Conservation (phyloP, 2,113 vertebrate species). For the Phyllostomus discolor region DNA sequence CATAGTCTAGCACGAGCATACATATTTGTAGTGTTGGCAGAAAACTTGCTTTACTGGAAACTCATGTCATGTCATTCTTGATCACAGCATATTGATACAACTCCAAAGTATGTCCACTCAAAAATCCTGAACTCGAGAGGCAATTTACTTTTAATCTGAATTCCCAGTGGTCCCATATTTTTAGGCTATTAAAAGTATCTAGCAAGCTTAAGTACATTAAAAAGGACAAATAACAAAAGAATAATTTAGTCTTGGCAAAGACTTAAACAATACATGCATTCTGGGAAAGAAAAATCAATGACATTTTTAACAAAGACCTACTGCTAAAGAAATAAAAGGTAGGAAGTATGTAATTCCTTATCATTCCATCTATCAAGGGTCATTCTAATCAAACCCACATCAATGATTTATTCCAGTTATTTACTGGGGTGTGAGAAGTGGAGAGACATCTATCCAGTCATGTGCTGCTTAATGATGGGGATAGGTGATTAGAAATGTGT, state of each 20-base stretch:
- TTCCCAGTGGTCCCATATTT: constrained; percentile 17
- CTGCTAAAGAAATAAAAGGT: neutral
- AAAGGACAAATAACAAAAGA: constrained; percentile 41
- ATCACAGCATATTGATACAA: neutral
- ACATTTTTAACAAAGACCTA: constrained; percentile 1
- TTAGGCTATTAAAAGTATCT: constrained; percentile 25
- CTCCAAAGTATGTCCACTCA: neutral
- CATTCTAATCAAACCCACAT: neutral
- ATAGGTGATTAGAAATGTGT: neutral
- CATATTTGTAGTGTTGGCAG: constrained; percentile 22
- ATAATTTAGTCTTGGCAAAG: constrained; percentile 31
- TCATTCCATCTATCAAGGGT: neutral
- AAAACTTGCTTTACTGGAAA: constrained; percentile 31
- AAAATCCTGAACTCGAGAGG: neutral
- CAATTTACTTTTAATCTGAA: constrained; percentile 34
- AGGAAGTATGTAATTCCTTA: neutral
- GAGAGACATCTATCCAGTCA: neutral
- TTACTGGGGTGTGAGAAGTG: neutral
- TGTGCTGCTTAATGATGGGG: neutral
- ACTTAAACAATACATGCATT: neutral
- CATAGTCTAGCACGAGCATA: neutral
- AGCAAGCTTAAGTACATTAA: neutral
- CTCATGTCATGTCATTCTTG: neutral
- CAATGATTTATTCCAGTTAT: neutral
- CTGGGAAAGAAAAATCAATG: constrained; percentile 33